Conservation (phyloP, 2,888 invertebrate genomes). For the Lasioglossum oenotherae region DNA sequence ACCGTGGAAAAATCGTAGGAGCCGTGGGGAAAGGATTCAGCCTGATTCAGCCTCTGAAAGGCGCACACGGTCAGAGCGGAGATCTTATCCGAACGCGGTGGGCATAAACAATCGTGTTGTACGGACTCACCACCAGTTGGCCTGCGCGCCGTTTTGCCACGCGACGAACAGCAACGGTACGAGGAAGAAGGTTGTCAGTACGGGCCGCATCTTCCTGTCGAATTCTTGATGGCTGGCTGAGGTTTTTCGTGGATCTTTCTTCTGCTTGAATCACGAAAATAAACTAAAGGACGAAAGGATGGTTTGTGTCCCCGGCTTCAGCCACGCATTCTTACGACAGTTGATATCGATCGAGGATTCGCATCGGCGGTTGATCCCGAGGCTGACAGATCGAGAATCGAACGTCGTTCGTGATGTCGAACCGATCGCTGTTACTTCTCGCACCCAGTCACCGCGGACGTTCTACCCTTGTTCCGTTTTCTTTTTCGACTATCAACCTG, state of each 20-base stretch:
- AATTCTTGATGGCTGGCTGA: constrained; percentile 26
- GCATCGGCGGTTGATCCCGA: constrained; percentile 56
- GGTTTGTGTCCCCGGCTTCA: constrained; percentile 42
- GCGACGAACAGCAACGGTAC: constrained; percentile 75
- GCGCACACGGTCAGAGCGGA: constrained; percentile 4
- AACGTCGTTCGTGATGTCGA: constrained; percentile 46
- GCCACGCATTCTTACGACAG: constrained; percentile 59
- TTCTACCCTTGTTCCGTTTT: constrained; percentile 22
- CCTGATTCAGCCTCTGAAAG: constrained; percentile 8
- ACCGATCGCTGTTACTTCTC: constrained; percentile 41
- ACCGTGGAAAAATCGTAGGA: constrained; percentile 15
- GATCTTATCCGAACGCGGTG: constrained; percentile 42
- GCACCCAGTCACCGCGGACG: constrained; percentile 20
- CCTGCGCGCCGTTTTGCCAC: constrained; percentile 78
- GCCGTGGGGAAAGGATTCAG: constrained; percentile 1
- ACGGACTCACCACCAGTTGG: constrained; percentile 83
- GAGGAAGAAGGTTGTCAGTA: constrained; percentile 62
- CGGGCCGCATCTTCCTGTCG: constrained; percentile 65
- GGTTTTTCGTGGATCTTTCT: constrained; percentile 33
- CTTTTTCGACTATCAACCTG: neutral
- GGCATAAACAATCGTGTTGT: constrained; percentile 59
- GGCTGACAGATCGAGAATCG: constrained; percentile 59
- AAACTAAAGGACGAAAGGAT: constrained; percentile 42
- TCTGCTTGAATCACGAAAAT: constrained; percentile 17
- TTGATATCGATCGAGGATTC: constrained; percentile 54